These are phyloP conservation scores for Sialia sialis DNA, from an alignment of 2,113 vertebrate genomes.

Conservation along the genomic window DNA sequence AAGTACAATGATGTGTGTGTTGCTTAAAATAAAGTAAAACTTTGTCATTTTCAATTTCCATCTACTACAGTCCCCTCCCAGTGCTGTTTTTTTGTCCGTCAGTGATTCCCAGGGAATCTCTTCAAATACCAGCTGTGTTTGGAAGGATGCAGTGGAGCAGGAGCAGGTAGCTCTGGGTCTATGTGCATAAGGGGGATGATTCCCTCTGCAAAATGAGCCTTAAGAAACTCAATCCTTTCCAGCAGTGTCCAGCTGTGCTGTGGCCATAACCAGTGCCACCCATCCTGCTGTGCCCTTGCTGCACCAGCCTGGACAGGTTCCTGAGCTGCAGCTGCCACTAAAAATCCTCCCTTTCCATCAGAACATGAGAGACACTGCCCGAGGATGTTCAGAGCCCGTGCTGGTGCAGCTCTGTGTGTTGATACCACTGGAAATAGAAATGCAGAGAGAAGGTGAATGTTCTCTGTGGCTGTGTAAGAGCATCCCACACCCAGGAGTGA, in stretches of 20 bases:
- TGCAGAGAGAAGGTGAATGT: not conserved
- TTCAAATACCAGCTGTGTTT: accelerated
- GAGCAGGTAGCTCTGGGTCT: not conserved
- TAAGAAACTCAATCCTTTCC: not conserved
- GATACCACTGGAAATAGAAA: accelerated
- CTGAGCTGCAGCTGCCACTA: not conserved
- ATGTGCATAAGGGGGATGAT: accelerated
- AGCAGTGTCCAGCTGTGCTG: not conserved
- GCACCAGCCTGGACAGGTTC: not conserved
- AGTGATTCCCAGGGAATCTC: not conserved
- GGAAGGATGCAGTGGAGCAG: not conserved
- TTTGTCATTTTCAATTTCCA: not conserved
- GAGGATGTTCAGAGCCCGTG: accelerated
- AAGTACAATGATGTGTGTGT: no score
- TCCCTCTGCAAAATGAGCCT: not conserved
- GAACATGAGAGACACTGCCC: accelerated
- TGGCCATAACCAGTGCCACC: not conserved
- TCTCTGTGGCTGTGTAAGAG: not conserved
- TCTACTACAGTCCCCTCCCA: accelerated
- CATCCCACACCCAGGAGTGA: not conserved
- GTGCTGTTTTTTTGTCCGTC: not conserved
- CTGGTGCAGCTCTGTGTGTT: accelerated
- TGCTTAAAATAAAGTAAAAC: not conserved
- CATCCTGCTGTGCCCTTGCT: accelerated
- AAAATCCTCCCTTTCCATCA: accelerated